Evolutionary conservation across 1,140 invertebrate genomes (phyloP).

Genomic region (Cotesia typhae): DNA sequence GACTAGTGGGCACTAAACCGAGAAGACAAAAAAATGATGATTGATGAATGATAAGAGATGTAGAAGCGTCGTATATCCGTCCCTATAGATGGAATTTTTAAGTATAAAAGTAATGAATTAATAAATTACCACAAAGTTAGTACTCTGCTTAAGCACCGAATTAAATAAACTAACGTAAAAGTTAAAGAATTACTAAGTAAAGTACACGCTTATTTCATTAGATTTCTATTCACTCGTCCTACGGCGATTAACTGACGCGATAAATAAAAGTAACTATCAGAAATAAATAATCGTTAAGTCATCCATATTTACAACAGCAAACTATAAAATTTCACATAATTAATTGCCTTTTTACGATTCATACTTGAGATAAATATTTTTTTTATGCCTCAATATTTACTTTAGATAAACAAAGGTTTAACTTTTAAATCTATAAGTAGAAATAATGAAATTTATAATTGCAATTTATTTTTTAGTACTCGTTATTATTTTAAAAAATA

Average conservation of each 20-base stretch:
- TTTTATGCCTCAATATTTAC: too few species aligned
- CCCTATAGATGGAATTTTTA: constrained; percentile 46
- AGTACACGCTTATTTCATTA: constrained; percentile 63
- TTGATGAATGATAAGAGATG: constrained; percentile 43
- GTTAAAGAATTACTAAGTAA: constrained; percentile 50
- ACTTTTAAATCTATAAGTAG: constrained; percentile 11
- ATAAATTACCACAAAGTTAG: constrained; percentile 46
- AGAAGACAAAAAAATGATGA: not conserved
- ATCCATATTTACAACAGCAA: constrained; percentile 24
- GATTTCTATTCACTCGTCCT: constrained; percentile 56
- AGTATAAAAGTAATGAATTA: constrained; percentile 43
- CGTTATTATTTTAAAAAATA: too few species aligned
- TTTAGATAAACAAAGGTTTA: constrained; percentile 3
- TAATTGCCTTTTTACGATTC: constrained; percentile 12
- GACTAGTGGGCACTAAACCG: too few species aligned
- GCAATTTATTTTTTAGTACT: not conserved
- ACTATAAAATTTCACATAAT: not conserved
- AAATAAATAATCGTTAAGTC: constrained; percentile 23
- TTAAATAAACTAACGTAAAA: constrained; percentile 39
- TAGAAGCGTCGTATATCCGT: constrained; percentile 61
- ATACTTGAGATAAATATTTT: not conserved
- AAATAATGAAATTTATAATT: constrained; percentile 17
- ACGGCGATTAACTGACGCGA: constrained; percentile 42
- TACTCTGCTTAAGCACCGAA: constrained; percentile 59
- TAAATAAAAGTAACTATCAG: constrained; percentile 34